Base-by-base conservation (phyloP, 2,797 vertebrate genomes). In the Crocidura indochinensis region DNA sequence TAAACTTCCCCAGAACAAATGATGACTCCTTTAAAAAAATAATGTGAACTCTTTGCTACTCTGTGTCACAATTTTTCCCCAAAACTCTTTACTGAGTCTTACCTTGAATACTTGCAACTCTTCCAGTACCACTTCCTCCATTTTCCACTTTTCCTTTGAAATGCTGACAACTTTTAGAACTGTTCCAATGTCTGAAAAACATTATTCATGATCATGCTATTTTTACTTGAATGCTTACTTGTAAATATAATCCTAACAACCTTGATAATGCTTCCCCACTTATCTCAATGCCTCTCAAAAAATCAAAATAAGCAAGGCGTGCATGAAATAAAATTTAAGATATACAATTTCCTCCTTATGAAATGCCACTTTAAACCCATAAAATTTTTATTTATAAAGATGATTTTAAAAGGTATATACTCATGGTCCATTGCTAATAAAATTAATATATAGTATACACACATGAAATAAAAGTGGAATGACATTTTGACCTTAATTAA, bases 81-180 rank as follows among this genome's bases (percentile, higher is more conserved):
- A 2, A 6, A 62, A 24, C 27, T 86, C 17, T n/a, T 29, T 9
- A 3, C 47, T 31, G 78, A 56, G 74, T 38, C 94, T 97, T 97
- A 99, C 99, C 99, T 99, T 98, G 96, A 99, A 99, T 92, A 99
- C 97, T 96, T 99, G 99, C 81, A 99, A 97, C 92, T 99, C 99
- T 94, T 99, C 99, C 47, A 99, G 97, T 4, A 99, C 97, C 19
- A 99, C 98, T 76, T 99, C 99, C 94, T 99, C 99, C 76, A 98
- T 98, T 38, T 98, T 97, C 99, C 99, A 99, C 94, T 99, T 99
- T 93, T 99, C 99, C 90, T 99, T 99, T 83, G 98, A 98, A 96
- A 99, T 99, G 95, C 98, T 99, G 91, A 99, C 98, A 92, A 99
- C 99, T 97, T 99, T 99, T 88, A 99, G 97, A 93, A 99, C 95